A percentile compares a stretch with the other conserved stretches of the same genome.
Conservation (phyloP, 1,140 invertebrate genomes). For the Anoplolepis gracilipes region DNA sequence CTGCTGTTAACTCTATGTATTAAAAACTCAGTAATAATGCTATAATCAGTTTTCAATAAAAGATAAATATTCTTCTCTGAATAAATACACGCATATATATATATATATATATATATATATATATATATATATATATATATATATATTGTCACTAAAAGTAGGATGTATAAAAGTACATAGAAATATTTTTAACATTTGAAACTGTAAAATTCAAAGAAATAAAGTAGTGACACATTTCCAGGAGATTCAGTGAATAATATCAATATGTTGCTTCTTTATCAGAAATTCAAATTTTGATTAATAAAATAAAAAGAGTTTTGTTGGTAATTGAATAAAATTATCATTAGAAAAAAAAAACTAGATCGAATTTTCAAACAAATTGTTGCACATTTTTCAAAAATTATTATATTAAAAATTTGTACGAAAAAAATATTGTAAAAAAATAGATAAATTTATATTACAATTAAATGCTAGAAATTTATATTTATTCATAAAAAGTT, state of each 20-base stretch:
- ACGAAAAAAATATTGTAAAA: neutral
- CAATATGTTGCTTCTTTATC: neutral
- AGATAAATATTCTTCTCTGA: too few species aligned
- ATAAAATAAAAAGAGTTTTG: neutral
- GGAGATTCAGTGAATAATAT: neutral
- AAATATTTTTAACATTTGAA: neutral
- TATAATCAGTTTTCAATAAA: too few species aligned
- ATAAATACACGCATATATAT: too few species aligned
- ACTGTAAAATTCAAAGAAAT: neutral
- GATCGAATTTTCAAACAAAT: neutral
- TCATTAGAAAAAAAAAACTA: neutral
- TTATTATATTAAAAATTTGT: neutral
- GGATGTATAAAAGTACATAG: too few species aligned
- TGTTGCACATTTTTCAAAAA: neutral
- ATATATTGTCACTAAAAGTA: too few species aligned
- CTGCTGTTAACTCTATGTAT: too few species aligned
- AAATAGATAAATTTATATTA: neutral
- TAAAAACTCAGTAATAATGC: too few species aligned
- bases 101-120: too few species aligned
- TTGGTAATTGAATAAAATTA: neutral
- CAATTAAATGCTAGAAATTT: neutral
- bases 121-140: too few species aligned
- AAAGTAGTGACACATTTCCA: neutral
- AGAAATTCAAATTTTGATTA: neutral
- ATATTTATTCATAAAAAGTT: slow-evolving; percentile 44